Evolutionary conservation across 2,113 vertebrate genomes (phyloP), one percentile per base, ranked within the genome.

Genomic region (Zapus hudsonius): DNA sequence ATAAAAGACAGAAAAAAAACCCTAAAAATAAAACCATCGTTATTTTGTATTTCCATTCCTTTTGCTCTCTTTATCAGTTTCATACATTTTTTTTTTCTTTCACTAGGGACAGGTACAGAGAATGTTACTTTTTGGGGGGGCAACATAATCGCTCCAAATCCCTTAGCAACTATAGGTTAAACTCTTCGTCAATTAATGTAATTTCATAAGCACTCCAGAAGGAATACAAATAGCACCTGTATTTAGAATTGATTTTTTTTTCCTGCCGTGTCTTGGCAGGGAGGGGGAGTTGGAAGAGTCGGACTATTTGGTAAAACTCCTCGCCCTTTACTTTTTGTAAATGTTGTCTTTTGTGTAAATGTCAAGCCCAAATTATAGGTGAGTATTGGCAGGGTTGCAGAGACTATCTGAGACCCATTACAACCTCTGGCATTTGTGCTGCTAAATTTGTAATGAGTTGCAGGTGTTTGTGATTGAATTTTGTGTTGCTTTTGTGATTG

Each of bases 281-380:
- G 87, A 95, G 95, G 91, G 70, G 74, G 31, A 89, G 81, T 96
- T 96, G 95, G 96, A 96, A 94, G 94, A 95, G 93, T 94, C 42
- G 89, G 55, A 86, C 78, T 95, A 92, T 95, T 96, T 96, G 91
- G 89, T 96, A 96, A 96, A 97, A 96, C 85, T 95, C 95, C 96
- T 95, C 96, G 96, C 94, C 95, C 95, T 97, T 97, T 97, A 66
- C 93, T 95, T 94, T 97, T 96, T 93, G 96, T 97, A 96, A 96
- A 96, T 96, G 96, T 96, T 96, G 89, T 96, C 93, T 97, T 97
- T 96, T 96, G 93, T 93, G 95, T 95, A 97, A 97, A 97, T 97
- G 95, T 96, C 93, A 96, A 31, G 42, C 69, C 85, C 76, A 97
- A 95, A 96, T 96, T 96, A 52, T 96, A 95, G 96, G 75, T 97